Evolutionary conservation across 2,888 invertebrate species (phyloP).

Genomic region (Synanthedon andrenaeformis): DNA sequence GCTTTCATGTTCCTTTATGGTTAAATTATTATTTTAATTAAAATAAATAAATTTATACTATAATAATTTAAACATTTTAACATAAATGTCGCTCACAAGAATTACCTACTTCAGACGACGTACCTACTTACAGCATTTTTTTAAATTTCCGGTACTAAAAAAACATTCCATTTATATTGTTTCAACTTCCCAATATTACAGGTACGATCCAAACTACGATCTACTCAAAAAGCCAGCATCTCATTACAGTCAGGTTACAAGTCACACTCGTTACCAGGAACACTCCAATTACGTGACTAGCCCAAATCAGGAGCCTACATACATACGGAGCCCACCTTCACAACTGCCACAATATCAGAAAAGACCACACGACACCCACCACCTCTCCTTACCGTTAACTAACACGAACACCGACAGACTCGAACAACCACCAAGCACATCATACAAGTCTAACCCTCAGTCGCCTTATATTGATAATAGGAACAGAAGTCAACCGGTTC

Average conservation of each 20-base stretch:
- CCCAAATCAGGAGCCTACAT: slow-evolving; percentile 59
- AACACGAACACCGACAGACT: slow-evolving; percentile 50
- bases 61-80: too few relatives aligned
- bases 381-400: slow-evolving; percentile 56
- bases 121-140: too few relatives aligned
- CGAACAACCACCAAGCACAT: slow-evolving; percentile 47
- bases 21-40: too few relatives aligned
- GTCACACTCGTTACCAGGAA: slow-evolving; percentile 50
- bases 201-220: slow-evolving; percentile 68
- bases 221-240: slow-evolving; percentile 65
- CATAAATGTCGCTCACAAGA: too few relatives aligned
- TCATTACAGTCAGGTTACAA: slow-evolving; percentile 59
- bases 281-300: slow-evolving; percentile 46
- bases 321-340: slow-evolving; percentile 62
- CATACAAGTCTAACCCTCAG: slow-evolving; percentile 59
- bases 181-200: slow-evolving; percentile 27
- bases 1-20: too few relatives aligned
- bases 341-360: slow-evolving; percentile 44
- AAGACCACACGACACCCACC: slow-evolving; percentile 56
- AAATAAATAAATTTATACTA: too few relatives aligned
- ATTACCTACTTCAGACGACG: too few relatives aligned
- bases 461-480: slow-evolving; percentile 64
- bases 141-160: too few relatives aligned
- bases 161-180: too few relatives aligned
- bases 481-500: slow-evolving; percentile 39